Evolutionary conservation across 2,888 invertebrate species (phyloP), one percentile per base, ranked within the genome.

Genomic region (Toxonevra muliebris): DNA sequence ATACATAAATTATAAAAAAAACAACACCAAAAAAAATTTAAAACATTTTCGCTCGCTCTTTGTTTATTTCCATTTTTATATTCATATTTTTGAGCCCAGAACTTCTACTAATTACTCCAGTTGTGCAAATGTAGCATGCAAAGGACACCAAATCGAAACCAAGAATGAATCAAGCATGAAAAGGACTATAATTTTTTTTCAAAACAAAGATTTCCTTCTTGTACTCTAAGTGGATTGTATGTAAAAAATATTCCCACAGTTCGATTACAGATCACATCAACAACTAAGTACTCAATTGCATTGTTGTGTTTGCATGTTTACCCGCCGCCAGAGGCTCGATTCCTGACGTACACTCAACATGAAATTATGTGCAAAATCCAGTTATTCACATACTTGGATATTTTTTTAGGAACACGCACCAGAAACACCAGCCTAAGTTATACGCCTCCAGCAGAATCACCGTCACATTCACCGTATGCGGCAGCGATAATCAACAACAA

Each of bases 371-470:
- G 8, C 2, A 15, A 48, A 48, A 48, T 4, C 8, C 2, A n/a
- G 2, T 13, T 7, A 48, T 7, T n/a, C 13, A 48, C 50, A 48
- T 48, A 4, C 30, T 30, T 30, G 30, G 30, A 30, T 30, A 30
- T 30, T 30, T 4, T 30, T 30, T 30, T 30, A 30, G 30, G 30
- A 79, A 71, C 78, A 76, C 66, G 77, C 78, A 50, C 76, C 79
- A 66, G 79, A 79, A 72, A 79, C 77, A 65, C 76, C 78, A 71
- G 76, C 77, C 67, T 78, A 77, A 75, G 65, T 62, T 63, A 69
- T 53, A 17, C 30, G 30, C 30, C 30, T 30, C 13, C 48, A 48
- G 8, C 54, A 19, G 54, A 8, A 54, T 19, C 20, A 17, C 41
- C 65, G 52, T 65, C 52, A 17, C 41, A 57, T 40, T 65, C 52